Evolutionary conservation across 2,888 invertebrate species (phyloP), one percentile per base, ranked within the genome.

Genomic region (Mechanitis messenoides): DNA sequence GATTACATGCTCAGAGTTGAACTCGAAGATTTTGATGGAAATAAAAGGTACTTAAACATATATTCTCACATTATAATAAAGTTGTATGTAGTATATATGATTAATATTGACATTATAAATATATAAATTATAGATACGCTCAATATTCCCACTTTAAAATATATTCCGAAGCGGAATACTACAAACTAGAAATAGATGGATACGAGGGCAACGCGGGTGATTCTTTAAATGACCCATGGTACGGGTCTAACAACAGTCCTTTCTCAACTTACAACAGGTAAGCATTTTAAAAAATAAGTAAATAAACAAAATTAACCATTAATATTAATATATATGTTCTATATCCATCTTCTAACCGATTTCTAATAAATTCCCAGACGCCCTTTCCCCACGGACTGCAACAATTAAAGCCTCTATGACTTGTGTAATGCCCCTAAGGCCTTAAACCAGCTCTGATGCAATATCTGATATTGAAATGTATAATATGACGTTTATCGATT

Each of bases 131-230:
- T 78, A 96, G 96, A 81, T 96, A 95, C 79, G 96, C 96, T 56
- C 96, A 96, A 85, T 97, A 97, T 89, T 94, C 96, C 61, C 96
- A 96, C 85, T 97, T 96, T 91, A 96, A 97, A 89, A 96, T 97
- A 73, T 96, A 96, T 84, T 96, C 96, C 0, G 97, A 97, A 89
- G 94, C 93, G 56, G 97, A 97, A 85, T 96, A 96, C 83, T 97
- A 97, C 83, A 96, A 97, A 82, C 86, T 97, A 70, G 97, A 97
- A 87, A 96, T 97, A 67, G 97, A 97, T 72, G 96, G 97, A 2
- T 97, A 97, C 77, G 96, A 96, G 82, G 97, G 97, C 35, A 96
- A 94, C 74, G 97, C 96, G 0, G 97, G 97, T 0, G 97, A 97
- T 83, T 96, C 97, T 0, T 90, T 97, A 56, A 97, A 97, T 81